Evolutionary conservation across 1,140 invertebrate species (phyloP).

Genomic region (Zaprionus nigranus): DNA sequence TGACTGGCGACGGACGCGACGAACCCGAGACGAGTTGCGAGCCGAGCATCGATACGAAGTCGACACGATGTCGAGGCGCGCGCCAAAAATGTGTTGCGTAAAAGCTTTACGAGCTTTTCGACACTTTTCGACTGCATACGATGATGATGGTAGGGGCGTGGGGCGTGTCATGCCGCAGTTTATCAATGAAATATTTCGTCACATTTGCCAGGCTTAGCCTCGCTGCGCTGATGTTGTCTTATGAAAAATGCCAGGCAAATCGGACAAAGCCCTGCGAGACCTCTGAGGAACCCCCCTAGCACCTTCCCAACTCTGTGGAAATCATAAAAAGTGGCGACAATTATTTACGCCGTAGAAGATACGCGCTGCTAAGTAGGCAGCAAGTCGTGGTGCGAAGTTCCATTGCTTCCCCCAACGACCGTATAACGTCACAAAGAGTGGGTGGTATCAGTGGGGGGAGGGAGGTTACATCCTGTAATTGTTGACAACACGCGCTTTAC

Average conservation of each 20-base stretch:
- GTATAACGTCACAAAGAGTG: slow-evolving; percentile 44
- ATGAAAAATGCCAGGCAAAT: slow-evolving; percentile 57
- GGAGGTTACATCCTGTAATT: slow-evolving; percentile 37
- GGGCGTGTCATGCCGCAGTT: slow-evolving; percentile 10
- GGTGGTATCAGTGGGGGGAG: neutral
- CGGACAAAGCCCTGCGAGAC: neutral
- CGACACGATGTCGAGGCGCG: slow-evolving; percentile 35
- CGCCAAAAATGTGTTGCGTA: slow-evolving; percentile 65
- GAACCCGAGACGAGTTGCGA: neutral
- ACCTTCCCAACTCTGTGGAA: neutral
- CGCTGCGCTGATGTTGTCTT: slow-evolving; percentile 44
- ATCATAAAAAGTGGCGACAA: slow-evolving; percentile 52
- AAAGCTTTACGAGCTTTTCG: slow-evolving; percentile 71
- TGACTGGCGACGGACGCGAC: neutral
- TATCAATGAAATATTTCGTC: slow-evolving; percentile 77
- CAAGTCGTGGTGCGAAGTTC: slow-evolving; percentile 35
- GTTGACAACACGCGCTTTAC: slow-evolving; percentile 60
- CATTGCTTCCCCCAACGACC: neutral
- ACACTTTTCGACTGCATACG: neutral
- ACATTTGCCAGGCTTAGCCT: slow-evolving; percentile 56
- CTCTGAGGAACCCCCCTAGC: neutral
- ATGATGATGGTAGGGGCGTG: neutral
- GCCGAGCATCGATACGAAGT: slow-evolving; percentile 2
- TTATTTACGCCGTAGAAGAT: slow-evolving; percentile 67
- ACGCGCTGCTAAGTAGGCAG: slow-evolving; percentile 57